Percentiles rank a stretch among this genome's conserved stretches.
These are phyloP conservation scores for Macrosoma leucophasiata DNA, from an alignment of 2,888 invertebrate genomes.

Conservation along the genomic window DNA sequence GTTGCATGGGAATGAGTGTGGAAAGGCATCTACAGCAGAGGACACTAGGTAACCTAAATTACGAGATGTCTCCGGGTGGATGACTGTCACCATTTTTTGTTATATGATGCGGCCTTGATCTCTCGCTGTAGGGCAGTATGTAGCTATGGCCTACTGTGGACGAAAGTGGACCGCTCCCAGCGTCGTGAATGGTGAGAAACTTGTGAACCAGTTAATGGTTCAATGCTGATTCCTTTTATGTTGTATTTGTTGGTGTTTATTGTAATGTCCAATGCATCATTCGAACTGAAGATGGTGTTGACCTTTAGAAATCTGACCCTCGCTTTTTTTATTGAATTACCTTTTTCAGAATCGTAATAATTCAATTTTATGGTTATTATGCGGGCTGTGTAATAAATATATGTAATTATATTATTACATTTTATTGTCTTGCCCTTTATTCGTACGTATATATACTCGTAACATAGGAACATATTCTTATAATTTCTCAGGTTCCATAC, in stretches of 20 bases:
- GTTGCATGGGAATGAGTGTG: constrained; percentile 11
- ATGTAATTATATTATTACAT: no score
- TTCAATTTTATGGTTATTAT: no score
- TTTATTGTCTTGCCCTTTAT: no score
- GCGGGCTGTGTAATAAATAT: no score
- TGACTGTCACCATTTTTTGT: constrained; percentile 49
- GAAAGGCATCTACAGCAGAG: constrained; percentile 22
- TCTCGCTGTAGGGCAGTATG: constrained; percentile 55
- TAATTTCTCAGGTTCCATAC: no score
- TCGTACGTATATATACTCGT: no score
- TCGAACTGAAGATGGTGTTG: no score
- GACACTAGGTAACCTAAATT: constrained; percentile 48
- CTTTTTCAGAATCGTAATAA: no score
- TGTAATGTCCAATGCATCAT: neutral
- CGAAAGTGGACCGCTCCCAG: constrained; percentile 57
- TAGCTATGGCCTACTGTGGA: constrained; percentile 40
- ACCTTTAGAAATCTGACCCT: no score
- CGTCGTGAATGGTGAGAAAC: constrained; percentile 53
- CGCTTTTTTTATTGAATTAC: no score
- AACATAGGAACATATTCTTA: no score
- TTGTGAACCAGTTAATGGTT: constrained; percentile 30
- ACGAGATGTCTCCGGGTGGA: constrained; percentile 47
- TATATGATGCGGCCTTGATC: constrained; percentile 47
- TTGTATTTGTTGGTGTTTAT: neutral
- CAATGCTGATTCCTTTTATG: neutral